Evolutionary conservation across 2,113 vertebrate species (phyloP).

Genomic region (Xiphophorus hellerii): DNA sequence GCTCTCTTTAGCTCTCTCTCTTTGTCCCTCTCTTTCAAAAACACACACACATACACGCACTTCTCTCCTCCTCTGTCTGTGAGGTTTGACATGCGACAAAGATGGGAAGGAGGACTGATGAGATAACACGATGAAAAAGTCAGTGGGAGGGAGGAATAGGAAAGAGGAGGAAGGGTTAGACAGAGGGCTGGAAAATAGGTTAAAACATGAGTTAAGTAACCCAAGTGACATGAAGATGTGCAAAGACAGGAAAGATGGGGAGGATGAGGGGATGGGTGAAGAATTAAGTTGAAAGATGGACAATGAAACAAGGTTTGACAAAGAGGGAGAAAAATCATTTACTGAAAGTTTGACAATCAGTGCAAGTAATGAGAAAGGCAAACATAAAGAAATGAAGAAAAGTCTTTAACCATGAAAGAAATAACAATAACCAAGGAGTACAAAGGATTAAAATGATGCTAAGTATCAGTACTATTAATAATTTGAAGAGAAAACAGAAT

Average conservation of each 20-base stretch:
- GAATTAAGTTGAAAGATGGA: too few relatives aligned
- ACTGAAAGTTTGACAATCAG: too few relatives aligned
- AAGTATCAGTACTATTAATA: neutral
- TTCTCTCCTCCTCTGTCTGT: conserved; percentile 9
- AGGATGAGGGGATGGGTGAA: too few relatives aligned
- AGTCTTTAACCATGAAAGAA: neutral
- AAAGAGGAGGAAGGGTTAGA: neutral
- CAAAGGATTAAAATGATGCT: neutral
- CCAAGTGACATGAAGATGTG: too few relatives aligned
- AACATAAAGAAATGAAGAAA: too few relatives aligned
- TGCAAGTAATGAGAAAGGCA: too few relatives aligned
- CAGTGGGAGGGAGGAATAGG: neutral
- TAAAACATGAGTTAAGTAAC: neutral
- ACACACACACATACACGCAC: neutral
- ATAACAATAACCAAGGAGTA: neutral
- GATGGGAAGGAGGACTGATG: neutral
- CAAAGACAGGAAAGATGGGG: too few relatives aligned
- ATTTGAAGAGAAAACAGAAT: neutral
- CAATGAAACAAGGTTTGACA: too few relatives aligned
- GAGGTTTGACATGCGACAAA: conserved; percentile 46
- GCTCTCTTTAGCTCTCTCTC: conserved; percentile 39
- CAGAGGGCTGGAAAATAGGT: neutral
- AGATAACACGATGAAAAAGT: neutral
- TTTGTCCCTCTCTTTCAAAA: neutral
- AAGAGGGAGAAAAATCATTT: too few relatives aligned